Evolutionary conservation across 23 tunicate genomes (phyloP).

Genomic region (Oikopleura albicans): DNA sequence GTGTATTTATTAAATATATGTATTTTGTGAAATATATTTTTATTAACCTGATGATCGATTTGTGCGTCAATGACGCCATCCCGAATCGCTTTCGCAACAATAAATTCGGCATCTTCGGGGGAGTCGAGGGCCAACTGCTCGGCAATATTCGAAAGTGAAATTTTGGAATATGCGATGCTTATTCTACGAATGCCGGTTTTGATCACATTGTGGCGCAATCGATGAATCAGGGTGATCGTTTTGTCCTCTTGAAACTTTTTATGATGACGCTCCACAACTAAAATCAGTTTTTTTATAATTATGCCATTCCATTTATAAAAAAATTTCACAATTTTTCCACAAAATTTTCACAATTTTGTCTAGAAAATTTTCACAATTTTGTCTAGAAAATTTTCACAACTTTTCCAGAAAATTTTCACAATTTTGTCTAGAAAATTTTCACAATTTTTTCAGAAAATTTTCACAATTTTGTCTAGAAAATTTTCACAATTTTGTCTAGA

Average conservation of each 20-base stretch:
- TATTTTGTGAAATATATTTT: too few relatives aligned
- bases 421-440: too few relatives aligned
- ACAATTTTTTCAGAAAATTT: too few relatives aligned
- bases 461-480: too few relatives aligned
- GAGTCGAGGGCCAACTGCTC: slow-evolving; percentile 53
- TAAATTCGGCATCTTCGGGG: slow-evolving; percentile 88
- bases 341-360: too few relatives aligned
- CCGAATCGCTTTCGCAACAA: slow-evolving; percentile 76
- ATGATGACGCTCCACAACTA: slow-evolving; percentile 31
- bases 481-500: not conserved
- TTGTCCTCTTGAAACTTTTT: slow-evolving; percentile 38
- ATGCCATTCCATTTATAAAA: too few relatives aligned
- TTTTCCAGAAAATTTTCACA: too few relatives aligned
- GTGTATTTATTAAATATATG: too few relatives aligned
- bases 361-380: too few relatives aligned
- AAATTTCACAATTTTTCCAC: too few relatives aligned
- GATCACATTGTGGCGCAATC: slow-evolving; percentile 83
- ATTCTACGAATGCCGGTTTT: slow-evolving; percentile 82
- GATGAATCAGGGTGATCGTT: slow-evolving; percentile 52
- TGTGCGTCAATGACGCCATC: slow-evolving; percentile 95
- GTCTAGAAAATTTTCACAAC: too few relatives aligned
- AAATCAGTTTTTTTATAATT: too few relatives aligned
- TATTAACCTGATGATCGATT: slow-evolving; percentile 68
- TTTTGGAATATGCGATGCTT: slow-evolving; percentile 48
- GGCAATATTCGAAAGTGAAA: slow-evolving; percentile 47